Evolutionary conservation across 2,113 vertebrate genomes (phyloP).

Genomic region (Lutjanus erythropterus): DNA sequence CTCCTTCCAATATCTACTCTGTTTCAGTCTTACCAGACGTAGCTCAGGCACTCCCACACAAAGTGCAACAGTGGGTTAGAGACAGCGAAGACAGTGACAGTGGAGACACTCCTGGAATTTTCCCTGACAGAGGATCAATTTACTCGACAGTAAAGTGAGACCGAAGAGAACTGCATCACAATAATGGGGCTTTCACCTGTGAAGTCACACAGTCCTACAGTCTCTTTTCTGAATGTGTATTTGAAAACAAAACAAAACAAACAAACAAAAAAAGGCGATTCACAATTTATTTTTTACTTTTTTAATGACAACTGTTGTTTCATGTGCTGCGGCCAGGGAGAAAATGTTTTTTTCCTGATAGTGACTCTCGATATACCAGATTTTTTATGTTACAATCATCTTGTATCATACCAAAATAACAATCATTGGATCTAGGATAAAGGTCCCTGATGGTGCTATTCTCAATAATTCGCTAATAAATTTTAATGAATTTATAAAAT

Average conservation of each 20-base stretch:
- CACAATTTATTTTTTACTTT: not conserved
- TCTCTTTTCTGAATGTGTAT: not conserved
- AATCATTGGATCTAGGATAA: not conserved
- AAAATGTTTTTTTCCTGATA: not conserved
- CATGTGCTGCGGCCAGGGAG: not conserved
- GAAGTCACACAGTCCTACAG: not conserved
- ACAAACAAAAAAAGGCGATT: too few relatives aligned
- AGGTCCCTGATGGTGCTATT: not conserved
- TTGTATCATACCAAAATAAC: not conserved
- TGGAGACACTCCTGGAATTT: slow-evolving; percentile 18
- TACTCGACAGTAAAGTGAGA: not conserved
- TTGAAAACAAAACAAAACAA: not conserved
- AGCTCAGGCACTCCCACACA: slow-evolving; percentile 21
- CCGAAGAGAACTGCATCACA: not conserved
- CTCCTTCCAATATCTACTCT: slow-evolving; percentile 30
- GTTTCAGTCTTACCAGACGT: slow-evolving; percentile 26
- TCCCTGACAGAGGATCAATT: slow-evolving; percentile 30
- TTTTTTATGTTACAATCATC: not conserved
- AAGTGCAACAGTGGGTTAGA: slow-evolving; percentile 23
- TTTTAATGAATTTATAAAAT: too few relatives aligned
- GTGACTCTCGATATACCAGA: not conserved
- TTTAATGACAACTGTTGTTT: not conserved
- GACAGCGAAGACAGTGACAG: slow-evolving; percentile 4
- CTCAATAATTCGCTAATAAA: not conserved
- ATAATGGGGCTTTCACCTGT: not conserved